Percentiles rank a stretch among this genome's conserved stretches.
phyloP scores from a whole-genome alignment of 2,888 invertebrate genomes.

The Anthrax anthrax region DNA sequence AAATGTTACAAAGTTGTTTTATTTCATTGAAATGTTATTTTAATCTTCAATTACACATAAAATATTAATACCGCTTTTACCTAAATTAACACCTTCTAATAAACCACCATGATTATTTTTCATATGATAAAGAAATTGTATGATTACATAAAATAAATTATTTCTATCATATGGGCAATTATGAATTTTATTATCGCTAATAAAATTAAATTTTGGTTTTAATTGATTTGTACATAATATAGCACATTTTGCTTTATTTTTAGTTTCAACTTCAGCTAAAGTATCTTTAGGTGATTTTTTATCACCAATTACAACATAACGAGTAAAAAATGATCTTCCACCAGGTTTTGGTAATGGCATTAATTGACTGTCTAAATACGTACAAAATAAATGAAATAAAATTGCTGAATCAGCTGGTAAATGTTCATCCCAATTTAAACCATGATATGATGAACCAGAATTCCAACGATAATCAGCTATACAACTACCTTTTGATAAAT shows the following conservation, averaged over 20 bases:
- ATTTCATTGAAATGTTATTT: no score
- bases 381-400: constrained; percentile 69
- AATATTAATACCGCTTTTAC: constrained; percentile 69
- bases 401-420: constrained; percentile 78
- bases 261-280: constrained; percentile 21
- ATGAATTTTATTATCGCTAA: constrained; percentile 46
- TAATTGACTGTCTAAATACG: constrained; percentile 74
- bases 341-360: constrained; percentile 52
- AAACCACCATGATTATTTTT: constrained; percentile 58
- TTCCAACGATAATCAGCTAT: constrained; percentile 84
- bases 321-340: constrained; percentile 43
- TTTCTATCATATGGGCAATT: constrained; percentile 67
- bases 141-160: constrained; percentile 74
- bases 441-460: constrained; percentile 57
- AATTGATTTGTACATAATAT: constrained; percentile 28
- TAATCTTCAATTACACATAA: constrained; percentile 58
- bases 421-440: constrained; percentile 65
- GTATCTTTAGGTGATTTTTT: constrained; percentile 31
- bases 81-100: constrained; percentile 62
- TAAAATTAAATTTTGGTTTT: constrained; percentile 34
- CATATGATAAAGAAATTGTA: constrained; percentile 66
- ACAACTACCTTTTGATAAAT: constrained; percentile 69
- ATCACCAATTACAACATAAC: constrained; percentile 35
- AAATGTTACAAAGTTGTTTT: no score
- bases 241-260: constrained; percentile 32